Evolutionary conservation across 2,888 invertebrate species (phyloP).

Genomic region (Phengaris arion): DNA sequence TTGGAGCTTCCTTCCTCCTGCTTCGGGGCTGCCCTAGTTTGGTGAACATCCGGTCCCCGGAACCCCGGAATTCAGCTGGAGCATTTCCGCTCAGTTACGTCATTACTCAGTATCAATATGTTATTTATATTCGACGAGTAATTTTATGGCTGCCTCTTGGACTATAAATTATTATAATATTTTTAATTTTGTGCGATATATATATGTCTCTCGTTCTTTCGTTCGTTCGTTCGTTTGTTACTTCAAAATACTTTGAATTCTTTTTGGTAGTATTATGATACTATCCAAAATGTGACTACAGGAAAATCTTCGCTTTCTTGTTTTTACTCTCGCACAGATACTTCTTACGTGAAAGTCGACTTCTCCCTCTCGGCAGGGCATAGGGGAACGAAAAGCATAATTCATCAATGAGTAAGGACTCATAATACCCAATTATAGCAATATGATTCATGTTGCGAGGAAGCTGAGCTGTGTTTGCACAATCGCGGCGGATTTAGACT

Average conservation of each 20-base stretch:
- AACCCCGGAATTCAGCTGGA: background rate
- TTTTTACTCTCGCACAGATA: too few relatives aligned
- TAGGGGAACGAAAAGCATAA: too few relatives aligned
- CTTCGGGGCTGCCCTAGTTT: background rate
- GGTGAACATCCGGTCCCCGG: background rate
- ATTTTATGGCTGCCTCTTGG: background rate
- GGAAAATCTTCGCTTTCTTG: too few relatives aligned
- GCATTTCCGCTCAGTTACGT: background rate
- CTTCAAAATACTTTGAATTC: too few relatives aligned
- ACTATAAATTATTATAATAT: background rate
- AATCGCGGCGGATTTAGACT: slow-evolving; percentile 58
- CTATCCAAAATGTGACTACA: too few relatives aligned
- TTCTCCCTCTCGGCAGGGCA: too few relatives aligned
- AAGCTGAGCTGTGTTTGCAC: slow-evolving; percentile 50
- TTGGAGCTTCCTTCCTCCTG: slow-evolving; percentile 5
- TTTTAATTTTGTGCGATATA: background rate
- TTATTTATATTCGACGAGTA: slow-evolving; percentile 5
- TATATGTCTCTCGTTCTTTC: too few relatives aligned
- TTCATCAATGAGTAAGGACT: too few relatives aligned
- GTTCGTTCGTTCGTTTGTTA: too few relatives aligned
- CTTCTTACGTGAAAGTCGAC: too few relatives aligned
- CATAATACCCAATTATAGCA: background rate
- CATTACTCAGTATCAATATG: background rate
- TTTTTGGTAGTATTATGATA: too few relatives aligned
- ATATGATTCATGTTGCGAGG: slow-evolving; percentile 40